A percentile compares a stretch with the other conserved stretches of the same genome.
Evolutionary conservation across 2,797 vertebrate genomes (phyloP).

Genomic region (Xyrichtys novacula): DNA sequence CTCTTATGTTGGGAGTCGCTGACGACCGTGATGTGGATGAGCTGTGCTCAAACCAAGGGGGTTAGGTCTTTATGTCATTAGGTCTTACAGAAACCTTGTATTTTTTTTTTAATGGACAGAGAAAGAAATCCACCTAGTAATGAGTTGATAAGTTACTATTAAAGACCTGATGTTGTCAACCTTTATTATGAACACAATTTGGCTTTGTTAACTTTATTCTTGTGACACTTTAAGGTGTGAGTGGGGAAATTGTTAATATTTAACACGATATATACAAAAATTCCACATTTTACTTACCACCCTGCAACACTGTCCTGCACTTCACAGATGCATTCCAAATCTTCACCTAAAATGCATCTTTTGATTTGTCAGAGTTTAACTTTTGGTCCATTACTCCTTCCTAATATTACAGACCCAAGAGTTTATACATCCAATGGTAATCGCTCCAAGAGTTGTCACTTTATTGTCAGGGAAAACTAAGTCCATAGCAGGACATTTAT

Average conservation of each 20-base stretch:
- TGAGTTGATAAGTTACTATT: slow-evolving; percentile 24
- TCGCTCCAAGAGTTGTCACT: slow-evolving; percentile 6
- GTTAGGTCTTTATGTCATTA: slow-evolving; percentile 50
- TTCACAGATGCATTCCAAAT: slow-evolving; percentile 59
- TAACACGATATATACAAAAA: slow-evolving; percentile 19
- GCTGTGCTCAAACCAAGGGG: slow-evolving; percentile 66
- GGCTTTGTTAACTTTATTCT: slow-evolving; percentile 16
- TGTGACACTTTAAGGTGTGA: slow-evolving; percentile 7
- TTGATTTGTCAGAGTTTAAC: slow-evolving; percentile 58
- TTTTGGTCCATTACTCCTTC: slow-evolving; percentile 17
- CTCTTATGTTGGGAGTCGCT: slow-evolving; percentile 51
- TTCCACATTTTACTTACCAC: slow-evolving; percentile 48
- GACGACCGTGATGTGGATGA: slow-evolving; percentile 55
- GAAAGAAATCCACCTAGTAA: neutral
- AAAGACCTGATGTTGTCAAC: slow-evolving; percentile 29
- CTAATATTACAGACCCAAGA: slow-evolving; percentile 6
- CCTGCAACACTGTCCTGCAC: slow-evolving; percentile 60
- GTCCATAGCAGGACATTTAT: slow-evolving; percentile 17
- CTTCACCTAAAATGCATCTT: slow-evolving; percentile 38
- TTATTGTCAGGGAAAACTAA: slow-evolving; percentile 33
- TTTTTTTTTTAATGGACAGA: slow-evolving; percentile 34
- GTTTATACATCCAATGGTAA: slow-evolving; percentile 6
- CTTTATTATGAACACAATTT: slow-evolving; percentile 26
- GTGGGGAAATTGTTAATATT: neutral
- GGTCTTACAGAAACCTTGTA: slow-evolving; percentile 61